A percentile compares a stretch with the other conserved stretches of the same genome.
These are phyloP conservation scores for Oedothorax gibbosus DNA, from an alignment of 1,140 invertebrate species.

Conservation along the genomic window DNA sequence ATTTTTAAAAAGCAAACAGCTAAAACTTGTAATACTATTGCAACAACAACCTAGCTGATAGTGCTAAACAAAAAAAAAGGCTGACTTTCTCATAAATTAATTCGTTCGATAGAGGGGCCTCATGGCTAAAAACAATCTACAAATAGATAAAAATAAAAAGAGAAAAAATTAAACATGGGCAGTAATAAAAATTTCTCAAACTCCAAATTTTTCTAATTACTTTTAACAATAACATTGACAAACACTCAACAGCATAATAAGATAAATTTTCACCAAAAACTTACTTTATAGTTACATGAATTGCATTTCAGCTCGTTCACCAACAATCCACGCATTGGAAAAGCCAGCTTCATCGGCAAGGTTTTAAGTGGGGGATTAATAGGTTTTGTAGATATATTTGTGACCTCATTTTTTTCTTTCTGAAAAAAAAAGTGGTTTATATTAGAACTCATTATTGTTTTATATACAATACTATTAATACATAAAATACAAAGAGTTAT, in stretches of 20 bases:
- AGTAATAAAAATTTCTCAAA: too few relatives aligned
- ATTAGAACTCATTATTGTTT: neutral
- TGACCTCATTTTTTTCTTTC: conserved; percentile 3
- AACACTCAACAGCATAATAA: neutral
- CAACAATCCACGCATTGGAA: conserved; percentile 83
- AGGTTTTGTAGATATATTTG: conserved; percentile 13
- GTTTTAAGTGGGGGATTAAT: conserved; percentile 24
- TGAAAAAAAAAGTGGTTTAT: neutral
- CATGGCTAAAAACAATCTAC: too few relatives aligned
- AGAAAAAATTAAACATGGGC: too few relatives aligned
- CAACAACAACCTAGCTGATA: too few relatives aligned
- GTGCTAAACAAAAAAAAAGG: too few relatives aligned
- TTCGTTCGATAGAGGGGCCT: too few relatives aligned
- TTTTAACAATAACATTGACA: too few relatives aligned
- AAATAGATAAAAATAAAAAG: too few relatives aligned
- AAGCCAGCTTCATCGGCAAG: conserved; percentile 62
- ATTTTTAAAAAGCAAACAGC: too few relatives aligned
- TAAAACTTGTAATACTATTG: too few relatives aligned
- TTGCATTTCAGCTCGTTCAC: conserved; percentile 86
- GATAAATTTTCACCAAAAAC: neutral
- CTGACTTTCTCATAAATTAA: too few relatives aligned
- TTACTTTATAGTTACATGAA: conserved; percentile 81
- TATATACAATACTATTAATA: neutral
- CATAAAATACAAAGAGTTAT: neutral
- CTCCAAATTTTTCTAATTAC: too few relatives aligned